Evolutionary conservation across 1,140 invertebrate genomes (phyloP), one percentile per base, ranked within the genome.

Genomic region (Temnothorax longispinosus): DNA sequence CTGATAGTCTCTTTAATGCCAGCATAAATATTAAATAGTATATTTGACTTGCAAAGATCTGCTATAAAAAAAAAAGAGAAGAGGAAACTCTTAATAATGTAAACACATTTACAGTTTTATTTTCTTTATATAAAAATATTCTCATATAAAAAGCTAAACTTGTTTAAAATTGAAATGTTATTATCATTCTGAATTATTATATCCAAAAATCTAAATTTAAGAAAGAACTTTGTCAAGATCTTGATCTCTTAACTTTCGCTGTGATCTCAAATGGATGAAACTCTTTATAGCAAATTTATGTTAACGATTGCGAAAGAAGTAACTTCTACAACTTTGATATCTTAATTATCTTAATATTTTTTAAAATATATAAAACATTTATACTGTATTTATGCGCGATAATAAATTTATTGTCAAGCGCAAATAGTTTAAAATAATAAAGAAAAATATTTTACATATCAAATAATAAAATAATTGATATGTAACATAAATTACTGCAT

Each of bases 401-500:
- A 44, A 44, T 47, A 44, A 76, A 38, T 80, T 32, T 78, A 62
- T 15, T 3, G 41, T 1, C 13, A 67, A 65, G n/a, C 10, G 4
- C 32, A 52, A 69, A 80, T 80, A 38, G 38, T 69, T 71, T 71
- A 27, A 15, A 38, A 7, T 21, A 47, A 47, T 47, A 50, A 3
- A 81, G n/a, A 54, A 0, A 52, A 44, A 27, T 65, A 5, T 11
- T 35, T 47, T 35, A 2, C 32, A 44, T 27, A 18, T 69, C 2
- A 67, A 35, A 3, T 54, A 80, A 75, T 80, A 80, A 75, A 56
- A 56, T 35, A 38, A 38, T 75, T n/a, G 6, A 54, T 56, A 38
- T 11, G 3, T 21, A 41, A 41, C 13, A 38, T 27, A 15, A 27
- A 54, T 54, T 35, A 74, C 10, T 41, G 10, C 18, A 21, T 56